Base-by-base conservation (phyloP, 2,797 vertebrate species). In the Acrossocheilus wenchowensis region DNA sequence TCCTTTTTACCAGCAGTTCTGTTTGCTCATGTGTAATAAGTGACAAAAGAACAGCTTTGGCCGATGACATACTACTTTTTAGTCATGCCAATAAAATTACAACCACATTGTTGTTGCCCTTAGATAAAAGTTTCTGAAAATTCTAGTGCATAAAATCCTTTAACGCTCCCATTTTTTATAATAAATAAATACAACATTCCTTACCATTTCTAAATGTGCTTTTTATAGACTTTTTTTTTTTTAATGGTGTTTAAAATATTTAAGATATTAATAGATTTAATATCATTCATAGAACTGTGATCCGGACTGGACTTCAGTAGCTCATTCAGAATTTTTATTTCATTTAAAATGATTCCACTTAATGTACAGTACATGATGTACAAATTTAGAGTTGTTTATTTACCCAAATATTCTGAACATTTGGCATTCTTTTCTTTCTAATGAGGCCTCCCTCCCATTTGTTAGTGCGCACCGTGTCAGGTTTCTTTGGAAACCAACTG, bases 401-500 rank as follows among this genome's bases (percentile, higher is more conserved):
- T 77, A 48, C 71, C 36, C 39, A 75, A 74, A 80, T 71, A 19
- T 60, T 60, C 19, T 77, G 12, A 84, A 8, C n/a, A n/a, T 81
- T 83, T 17, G 64, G 2, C 62, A 30, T 72, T 72, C 36, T 83
- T 71, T 60, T 57, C 23, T 60, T 71, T 81, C 36, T 23, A 82
- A 83, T 71, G 36, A 78, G 84, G 50, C 62, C 81, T 83, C 48
- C 8, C 68, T 81, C 45, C 30, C 45, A 72, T 80, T 81, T 57
- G 23, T 41, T 72, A 80, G 73, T 87, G 79, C 2, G 6, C 57
- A 48, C 82, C 43, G 14, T 87, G 69, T 90, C 66, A 73, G 62
- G 94, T 95, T 95, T 93, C 94, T 95, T 90, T 91, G 93, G 95
- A 95, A 94, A 96, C 93, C 84, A 90, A 91, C 81, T 85, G 90